Base-by-base conservation (phyloP, 1,140 invertebrate species). In the Phocides pigmalion region DNA sequence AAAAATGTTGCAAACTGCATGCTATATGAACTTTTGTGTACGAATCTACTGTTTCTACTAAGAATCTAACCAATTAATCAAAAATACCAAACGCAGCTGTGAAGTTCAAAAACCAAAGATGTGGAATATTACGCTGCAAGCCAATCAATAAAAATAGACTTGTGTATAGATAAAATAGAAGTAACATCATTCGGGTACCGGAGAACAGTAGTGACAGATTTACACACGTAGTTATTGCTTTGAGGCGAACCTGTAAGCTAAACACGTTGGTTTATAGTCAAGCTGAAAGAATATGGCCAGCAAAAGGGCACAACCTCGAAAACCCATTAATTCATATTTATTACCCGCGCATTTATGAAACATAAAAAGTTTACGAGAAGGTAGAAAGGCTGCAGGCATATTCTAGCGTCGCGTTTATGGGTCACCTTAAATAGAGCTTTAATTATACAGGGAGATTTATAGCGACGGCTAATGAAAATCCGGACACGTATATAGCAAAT, bases 261-360 rank as follows among this genome's bases (percentile, higher is more conserved):
- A 76, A 72, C 72, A 63, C 54, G 51, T 14, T 70, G 76, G 73
- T 82, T 84, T 79, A 84, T 75, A 65, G 35, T 70, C 53, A 53
- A 75, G 49, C 64, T 28, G 59, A 71, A 79, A 75, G 69, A 76
- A 80, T 75, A 81, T 78, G 71, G 61, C 66, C 67, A 66, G 64
- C 64, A 66, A 85, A 79, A 82, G 75, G 72, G 70, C 70, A 71
- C 51, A 81, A 81, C 75, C 81, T 81, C 79, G 77, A 72, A 82
- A 79, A 79, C 61, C 79, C 82, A 88, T 88, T 88, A 86, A 90
- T 88, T 86, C 79, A 85, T 84, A 84, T 90, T 87, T 90, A 88
- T 84, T 83, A 74, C 84, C 67, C 42, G 76, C 74, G 66, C 79
- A 87, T 90, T 90, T 90, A 90, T 89, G 87, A 85, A 82, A 82